Evolutionary conservation across 2,113 vertebrate species (phyloP).

Genomic region (Macrotis lagotis): DNA sequence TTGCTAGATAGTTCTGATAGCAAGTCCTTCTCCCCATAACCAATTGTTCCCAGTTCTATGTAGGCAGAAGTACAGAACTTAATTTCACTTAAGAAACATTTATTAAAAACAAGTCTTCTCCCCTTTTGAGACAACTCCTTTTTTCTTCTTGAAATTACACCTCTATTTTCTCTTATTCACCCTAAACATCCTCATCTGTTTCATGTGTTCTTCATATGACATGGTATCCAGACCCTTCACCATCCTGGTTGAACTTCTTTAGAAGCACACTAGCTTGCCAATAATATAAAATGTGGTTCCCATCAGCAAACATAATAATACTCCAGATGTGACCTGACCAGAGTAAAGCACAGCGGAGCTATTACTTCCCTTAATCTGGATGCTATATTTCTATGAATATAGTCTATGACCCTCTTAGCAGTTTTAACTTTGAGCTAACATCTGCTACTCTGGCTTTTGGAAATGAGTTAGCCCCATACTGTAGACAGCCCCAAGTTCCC

Average conservation of each 20-base stretch:
- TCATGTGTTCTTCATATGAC: not conserved
- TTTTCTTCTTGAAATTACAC: not conserved
- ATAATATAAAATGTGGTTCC: not conserved
- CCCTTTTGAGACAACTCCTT: not conserved
- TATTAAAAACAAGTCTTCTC: not conserved
- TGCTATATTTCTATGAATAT: not conserved
- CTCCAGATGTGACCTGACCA: not conserved
- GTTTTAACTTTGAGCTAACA: not conserved
- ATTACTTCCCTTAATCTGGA: not conserved
- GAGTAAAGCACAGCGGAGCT: not conserved
- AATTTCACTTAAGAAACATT: not conserved
- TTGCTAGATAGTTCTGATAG: not conserved
- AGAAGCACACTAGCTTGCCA: not conserved
- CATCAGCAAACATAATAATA: not conserved
- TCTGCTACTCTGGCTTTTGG: not conserved
- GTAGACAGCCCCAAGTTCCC: not conserved
- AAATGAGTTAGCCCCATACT: not conserved
- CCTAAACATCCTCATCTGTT: not conserved
- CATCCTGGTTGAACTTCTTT: not conserved
- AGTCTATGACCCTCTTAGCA: not conserved
- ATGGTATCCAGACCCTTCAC: constrained; percentile 12
- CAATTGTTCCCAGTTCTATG: not conserved
- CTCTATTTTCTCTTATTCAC: not conserved
- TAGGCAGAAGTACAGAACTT: not conserved
- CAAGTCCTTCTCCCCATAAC: not conserved